These are phyloP conservation scores for Balearica regulorum DNA, from an alignment of 2,797 vertebrate genomes.

Conservation along the genomic window DNA sequence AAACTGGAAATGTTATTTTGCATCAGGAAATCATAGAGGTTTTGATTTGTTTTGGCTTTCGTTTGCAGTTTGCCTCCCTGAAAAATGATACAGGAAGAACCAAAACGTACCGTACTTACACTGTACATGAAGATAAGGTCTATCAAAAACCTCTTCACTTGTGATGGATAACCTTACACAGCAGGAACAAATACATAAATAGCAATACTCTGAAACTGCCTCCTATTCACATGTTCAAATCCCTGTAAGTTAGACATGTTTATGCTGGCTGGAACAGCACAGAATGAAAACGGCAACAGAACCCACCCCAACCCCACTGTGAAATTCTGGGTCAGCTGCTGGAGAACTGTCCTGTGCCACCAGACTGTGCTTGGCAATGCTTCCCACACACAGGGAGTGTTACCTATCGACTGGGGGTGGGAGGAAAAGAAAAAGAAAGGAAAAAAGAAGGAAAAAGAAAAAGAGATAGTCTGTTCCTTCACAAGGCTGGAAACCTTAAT, in stretches of 20 bases:
- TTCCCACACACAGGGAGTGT: neutral
- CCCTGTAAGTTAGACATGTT: neutral
- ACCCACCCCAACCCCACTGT: neutral
- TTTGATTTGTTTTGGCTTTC: slow-evolving; percentile 58
- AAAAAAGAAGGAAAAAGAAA: neutral
- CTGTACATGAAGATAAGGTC: slow-evolving; percentile 40
- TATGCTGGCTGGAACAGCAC: neutral
- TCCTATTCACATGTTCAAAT: neutral
- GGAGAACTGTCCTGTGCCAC: neutral
- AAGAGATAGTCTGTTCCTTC: neutral
- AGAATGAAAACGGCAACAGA: neutral
- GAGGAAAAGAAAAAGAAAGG: neutral
- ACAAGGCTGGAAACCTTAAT: neutral
- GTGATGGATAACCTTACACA: slow-evolving; percentile 27
- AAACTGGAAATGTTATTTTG: slow-evolving; percentile 60
- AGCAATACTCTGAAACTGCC: neutral
- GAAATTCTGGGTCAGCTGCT: neutral
- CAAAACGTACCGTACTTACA: slow-evolving; percentile 4
- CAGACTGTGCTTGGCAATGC: neutral
- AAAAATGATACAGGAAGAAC: slow-evolving; percentile 63
- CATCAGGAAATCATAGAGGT: slow-evolving; percentile 24
- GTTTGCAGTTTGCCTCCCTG: slow-evolving; percentile 50
- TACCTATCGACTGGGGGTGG: neutral
- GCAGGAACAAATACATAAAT: slow-evolving; percentile 8
- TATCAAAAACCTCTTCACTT: slow-evolving; percentile 30